Evolutionary conservation across 2,888 invertebrate genomes (phyloP), one percentile per base, ranked within the genome.

Genomic region (Rhagonycha fulva): DNA sequence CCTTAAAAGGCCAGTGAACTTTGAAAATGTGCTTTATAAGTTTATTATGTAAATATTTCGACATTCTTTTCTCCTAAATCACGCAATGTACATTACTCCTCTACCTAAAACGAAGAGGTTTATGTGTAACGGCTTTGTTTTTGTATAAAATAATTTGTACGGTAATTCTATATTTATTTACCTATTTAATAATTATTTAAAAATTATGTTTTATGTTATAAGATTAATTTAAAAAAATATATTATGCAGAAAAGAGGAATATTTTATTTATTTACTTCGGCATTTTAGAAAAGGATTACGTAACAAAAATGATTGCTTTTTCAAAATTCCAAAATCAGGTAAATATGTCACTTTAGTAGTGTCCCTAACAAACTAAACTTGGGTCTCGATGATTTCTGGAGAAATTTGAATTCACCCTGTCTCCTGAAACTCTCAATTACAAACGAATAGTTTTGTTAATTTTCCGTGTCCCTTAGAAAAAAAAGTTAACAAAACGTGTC

Each of bases 1-100:
- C 62, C 69, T 60, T 68, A 61, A 62, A 79, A 76, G 83, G 83
- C 83, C 83, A 83, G 83, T 83, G 82, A 83, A 77, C 79, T 76
- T 62, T 74, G 72, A 68, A 26, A 66, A 24, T 66, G 24, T 24
- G 63, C 63, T 66, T 66, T 63, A 24, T 66, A 24, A 66, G 60
- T 78, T 75, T 67, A 30, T 75, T 72, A 62, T 72, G 72, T 72
- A 72, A 14, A 70, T 70, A 70, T 23, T 70, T 60, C 26, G 28
- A 70, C 61, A 62, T 61, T 62, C 62, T 70, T 70, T 62, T 66
- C 23, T 24, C 63, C n/a, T 66, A 23, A 62, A 62, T 62, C 26
- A 47, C 47, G 63, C 63, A 66, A 24, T 66, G 63, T 66, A 66
- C 63, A 66, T 66, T 66, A 66, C 63, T 66, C 63, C 47, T 66